Evolutionary conservation across 2,113 vertebrate species (phyloP).

Genomic region (Sterrhoptilus dennistouni): DNA sequence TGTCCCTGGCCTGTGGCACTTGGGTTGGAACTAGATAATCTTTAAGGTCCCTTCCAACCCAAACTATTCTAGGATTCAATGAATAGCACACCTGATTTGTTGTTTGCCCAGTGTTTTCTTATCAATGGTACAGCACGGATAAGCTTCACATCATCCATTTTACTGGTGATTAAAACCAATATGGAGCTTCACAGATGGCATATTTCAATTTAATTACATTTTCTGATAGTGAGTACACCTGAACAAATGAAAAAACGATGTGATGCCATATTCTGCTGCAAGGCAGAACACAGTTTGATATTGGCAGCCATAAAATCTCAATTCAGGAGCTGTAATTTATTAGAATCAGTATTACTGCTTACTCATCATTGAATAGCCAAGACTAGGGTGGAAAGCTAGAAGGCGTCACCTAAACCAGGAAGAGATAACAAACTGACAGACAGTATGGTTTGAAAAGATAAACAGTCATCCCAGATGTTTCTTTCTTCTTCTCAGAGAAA

Average conservation of each 20-base stretch:
- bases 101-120: neutral
- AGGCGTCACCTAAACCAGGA: neutral
- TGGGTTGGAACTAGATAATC: neutral
- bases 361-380: neutral
- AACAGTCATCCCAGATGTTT: neutral
- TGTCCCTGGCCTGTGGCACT: neutral
- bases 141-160: neutral
- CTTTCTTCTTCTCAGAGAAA: neutral
- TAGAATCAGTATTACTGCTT: neutral
- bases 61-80: neutral
- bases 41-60: neutral
- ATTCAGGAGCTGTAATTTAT: neutral
- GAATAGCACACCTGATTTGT: neutral
- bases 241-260: neutral
- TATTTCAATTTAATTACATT: slow-evolving; percentile 1
- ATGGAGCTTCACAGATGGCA: neutral
- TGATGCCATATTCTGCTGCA: neutral
- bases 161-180: neutral
- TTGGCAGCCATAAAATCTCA: neutral
- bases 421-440: neutral
- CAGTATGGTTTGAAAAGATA: neutral
- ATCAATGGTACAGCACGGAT: neutral
- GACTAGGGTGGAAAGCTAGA: neutral
- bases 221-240: neutral
- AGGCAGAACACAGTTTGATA: neutral